phyloP scores from a whole-genome alignment of 2,797 vertebrate genomes.

The Acanthis flammea region DNA sequence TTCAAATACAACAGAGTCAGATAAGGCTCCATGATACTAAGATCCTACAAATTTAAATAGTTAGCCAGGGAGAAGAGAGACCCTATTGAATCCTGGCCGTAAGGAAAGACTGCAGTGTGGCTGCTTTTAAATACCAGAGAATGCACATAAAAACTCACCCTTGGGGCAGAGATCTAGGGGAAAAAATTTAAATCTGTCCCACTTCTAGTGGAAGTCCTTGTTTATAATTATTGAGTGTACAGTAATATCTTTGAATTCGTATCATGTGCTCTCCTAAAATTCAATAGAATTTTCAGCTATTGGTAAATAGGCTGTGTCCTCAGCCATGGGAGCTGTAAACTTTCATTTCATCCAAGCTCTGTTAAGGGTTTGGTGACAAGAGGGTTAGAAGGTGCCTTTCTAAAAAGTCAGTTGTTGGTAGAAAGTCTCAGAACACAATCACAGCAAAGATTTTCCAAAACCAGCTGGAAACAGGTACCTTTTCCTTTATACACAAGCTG shows the following conservation, averaged over 20 bases:
- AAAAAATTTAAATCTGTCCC: not conserved
- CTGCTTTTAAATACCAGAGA: not conserved
- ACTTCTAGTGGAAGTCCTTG: not conserved
- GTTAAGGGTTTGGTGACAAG: not conserved
- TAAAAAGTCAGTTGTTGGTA: not conserved
- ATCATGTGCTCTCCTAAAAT: not conserved
- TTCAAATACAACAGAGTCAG: not conserved
- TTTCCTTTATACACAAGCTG: not conserved
- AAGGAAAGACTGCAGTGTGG: not conserved
- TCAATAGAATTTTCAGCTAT: not conserved
- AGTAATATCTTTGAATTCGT: not conserved
- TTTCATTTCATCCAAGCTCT: not conserved
- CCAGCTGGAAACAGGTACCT: not conserved
- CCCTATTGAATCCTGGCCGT: not conserved
- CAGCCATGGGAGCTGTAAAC: not conserved
- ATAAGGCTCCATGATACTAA: not conserved
- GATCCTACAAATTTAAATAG: not conserved
- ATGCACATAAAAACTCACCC: not conserved
- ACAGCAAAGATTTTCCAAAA: not conserved
- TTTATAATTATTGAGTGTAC: not conserved
- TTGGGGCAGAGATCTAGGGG: not conserved
- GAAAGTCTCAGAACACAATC: not conserved
- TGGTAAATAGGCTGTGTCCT: not conserved
- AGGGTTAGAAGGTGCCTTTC: not conserved
- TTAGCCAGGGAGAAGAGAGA: not conserved